These are phyloP conservation scores for Ostrea edulis DNA, from an alignment of 1,140 invertebrate genomes.

Conservation along the genomic window DNA sequence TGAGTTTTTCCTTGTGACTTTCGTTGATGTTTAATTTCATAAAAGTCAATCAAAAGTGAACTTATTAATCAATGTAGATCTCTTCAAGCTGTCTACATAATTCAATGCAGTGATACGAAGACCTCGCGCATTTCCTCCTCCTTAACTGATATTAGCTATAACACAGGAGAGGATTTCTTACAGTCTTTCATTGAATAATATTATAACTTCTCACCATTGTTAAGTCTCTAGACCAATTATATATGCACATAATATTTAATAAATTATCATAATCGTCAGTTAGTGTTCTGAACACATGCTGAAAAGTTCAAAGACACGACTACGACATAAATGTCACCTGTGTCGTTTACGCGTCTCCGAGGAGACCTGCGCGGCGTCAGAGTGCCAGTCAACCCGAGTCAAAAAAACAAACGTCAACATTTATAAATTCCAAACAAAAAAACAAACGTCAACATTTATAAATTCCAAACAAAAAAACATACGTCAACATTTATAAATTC, in stretches of 20 bases:
- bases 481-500: too few relatives aligned
- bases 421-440: too few relatives aligned
- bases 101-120: too few relatives aligned
- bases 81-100: too few relatives aligned
- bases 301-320: background rate
- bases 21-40: too few relatives aligned
- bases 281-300: background rate
- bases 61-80: too few relatives aligned
- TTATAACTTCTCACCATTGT: background rate
- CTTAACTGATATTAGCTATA: too few relatives aligned
- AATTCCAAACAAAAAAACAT: too few relatives aligned
- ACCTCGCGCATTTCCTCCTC: too few relatives aligned
- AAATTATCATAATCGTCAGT: conserved; percentile 18
- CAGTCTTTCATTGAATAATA: background rate
- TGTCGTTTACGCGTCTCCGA: background rate
- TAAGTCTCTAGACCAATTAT: background rate
- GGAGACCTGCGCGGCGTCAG: background rate
- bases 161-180: background rate
- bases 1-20: too few relatives aligned
- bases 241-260: conserved; percentile 38
- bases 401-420: background rate
- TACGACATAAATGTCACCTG: background rate
- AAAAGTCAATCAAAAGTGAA: too few relatives aligned
- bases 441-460: background rate
- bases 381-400: background rate